Evolutionary conservation across 1,140 invertebrate genomes (phyloP), one percentile per base, ranked within the genome.

Genomic region (Varroa destructor): DNA sequence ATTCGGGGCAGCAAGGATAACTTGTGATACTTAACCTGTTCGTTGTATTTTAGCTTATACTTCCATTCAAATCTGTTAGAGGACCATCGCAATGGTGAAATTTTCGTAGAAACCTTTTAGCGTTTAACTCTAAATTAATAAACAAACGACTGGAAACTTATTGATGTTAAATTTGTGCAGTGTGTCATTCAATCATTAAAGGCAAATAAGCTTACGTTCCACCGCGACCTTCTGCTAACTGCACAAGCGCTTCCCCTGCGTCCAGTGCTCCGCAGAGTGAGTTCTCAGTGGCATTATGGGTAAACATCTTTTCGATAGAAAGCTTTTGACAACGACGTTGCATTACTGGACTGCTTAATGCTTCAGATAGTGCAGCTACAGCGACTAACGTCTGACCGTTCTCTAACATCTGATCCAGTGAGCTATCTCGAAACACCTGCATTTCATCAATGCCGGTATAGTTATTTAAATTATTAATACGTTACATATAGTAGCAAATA

Each of bases 251-350:
- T 40, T 67, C 61, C 2, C 61, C 61, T 1, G 61, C 61, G 37
- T 67, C 61, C 61, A 67, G 8, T 14, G 61, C 61, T 12, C 61
- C 61, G 46, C 61, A 25, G 37, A 36, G 61, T 36, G 46, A 12
- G 37, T 67, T 67, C 12, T 46, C 61, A 2, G 61, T 67, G 12
- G 61, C 61, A 46, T 67, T 67, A 12, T 67, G 61, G 12, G 46
- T 67, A 37, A 67, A 67, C 2, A 67, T 67, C 61, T 37, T 67
- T 37, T 67, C 61, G 37, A 67, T 8, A 8, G 61, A 12, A 37
- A 67, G 61, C 46, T 67, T 67, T 67, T 67, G 12, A 37, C 61
- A 43, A 2, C 61, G 61, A 67, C 46, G 61, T 67, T 67, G 14
- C 40, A 67, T 40, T 67, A 1, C 46, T 2, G 61, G 61, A 14